Evolutionary conservation across 2,113 vertebrate genomes (phyloP).

Genomic region (Setophaga kirtlandii): DNA sequence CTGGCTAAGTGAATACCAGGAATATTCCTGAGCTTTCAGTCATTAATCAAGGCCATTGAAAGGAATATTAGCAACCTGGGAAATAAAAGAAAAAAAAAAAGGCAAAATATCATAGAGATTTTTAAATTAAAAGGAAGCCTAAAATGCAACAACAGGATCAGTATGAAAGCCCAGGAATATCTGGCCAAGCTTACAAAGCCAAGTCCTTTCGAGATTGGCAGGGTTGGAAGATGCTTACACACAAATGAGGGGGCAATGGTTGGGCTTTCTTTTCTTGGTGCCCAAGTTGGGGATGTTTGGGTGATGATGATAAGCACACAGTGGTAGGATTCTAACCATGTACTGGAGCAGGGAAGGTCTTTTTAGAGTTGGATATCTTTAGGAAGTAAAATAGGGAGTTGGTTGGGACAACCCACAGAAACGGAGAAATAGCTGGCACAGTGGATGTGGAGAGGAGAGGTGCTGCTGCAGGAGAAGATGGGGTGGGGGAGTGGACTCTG

Average conservation of each 20-base stretch:
- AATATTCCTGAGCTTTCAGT: slow-evolving; percentile 58
- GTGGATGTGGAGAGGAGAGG: background rate
- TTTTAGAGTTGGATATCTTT: background rate
- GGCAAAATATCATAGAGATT: slow-evolving; percentile 21
- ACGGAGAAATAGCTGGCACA: background rate
- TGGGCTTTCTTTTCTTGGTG: background rate
- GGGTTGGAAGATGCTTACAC: background rate
- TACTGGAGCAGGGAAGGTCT: background rate
- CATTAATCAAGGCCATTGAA: slow-evolving; percentile 60
- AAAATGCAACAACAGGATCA: background rate
- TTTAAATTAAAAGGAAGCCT: slow-evolving; percentile 9
- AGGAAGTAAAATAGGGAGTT: background rate
- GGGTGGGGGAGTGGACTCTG: background rate
- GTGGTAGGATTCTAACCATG: background rate
- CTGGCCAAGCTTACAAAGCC: background rate
- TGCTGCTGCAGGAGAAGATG: background rate
- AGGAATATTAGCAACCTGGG: slow-evolving; percentile 57
- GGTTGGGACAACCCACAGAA: background rate
- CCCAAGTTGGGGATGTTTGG: background rate
- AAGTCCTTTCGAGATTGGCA: background rate
- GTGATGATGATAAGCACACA: background rate
- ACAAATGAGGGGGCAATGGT: background rate
- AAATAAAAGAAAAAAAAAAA: background rate
- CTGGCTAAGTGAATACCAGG: slow-evolving; percentile 70
- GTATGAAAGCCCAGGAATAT: background rate